phyloP scores from a whole-genome alignment of 1,140 invertebrate genomes.

The Cydia pomonella region DNA sequence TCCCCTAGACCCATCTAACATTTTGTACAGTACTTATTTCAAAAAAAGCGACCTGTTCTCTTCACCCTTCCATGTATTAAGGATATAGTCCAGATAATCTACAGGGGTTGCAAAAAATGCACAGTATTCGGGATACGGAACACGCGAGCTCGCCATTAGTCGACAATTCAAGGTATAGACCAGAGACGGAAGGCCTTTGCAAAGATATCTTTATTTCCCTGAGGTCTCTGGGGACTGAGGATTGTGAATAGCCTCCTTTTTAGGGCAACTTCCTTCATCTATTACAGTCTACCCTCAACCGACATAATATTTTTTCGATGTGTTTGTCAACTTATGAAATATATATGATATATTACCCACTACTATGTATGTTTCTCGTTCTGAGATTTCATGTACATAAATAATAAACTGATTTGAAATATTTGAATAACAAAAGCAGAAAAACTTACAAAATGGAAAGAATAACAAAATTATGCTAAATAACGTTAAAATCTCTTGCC shows the following conservation, averaged over 20 bases:
- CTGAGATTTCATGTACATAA: no score
- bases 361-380: no score
- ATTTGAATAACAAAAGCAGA: no score
- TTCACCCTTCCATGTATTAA: not conserved
- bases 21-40: no score
- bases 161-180: not conserved
- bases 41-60: no score
- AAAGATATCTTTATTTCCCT: conserved; percentile 6
- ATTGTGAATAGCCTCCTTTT: not conserved
- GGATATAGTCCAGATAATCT: conserved; percentile 10
- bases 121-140: not conserved
- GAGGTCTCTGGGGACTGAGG: not conserved
- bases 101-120: not conserved
- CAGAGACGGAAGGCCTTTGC: conserved; percentile 11
- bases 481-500: no score
- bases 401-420: no score
- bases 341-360: not conserved
- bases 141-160: conserved; percentile 2
- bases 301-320: not conserved
- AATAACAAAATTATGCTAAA: no score
- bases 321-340: not conserved
- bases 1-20: no score
- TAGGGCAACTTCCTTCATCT: conserved; percentile 8
- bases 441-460: no score
- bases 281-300: not conserved